A percentile compares a stretch with the other conserved stretches of the same genome.
phyloP scores from a whole-genome alignment of 2,113 vertebrate species.

The Lipotes vexillifer region DNA sequence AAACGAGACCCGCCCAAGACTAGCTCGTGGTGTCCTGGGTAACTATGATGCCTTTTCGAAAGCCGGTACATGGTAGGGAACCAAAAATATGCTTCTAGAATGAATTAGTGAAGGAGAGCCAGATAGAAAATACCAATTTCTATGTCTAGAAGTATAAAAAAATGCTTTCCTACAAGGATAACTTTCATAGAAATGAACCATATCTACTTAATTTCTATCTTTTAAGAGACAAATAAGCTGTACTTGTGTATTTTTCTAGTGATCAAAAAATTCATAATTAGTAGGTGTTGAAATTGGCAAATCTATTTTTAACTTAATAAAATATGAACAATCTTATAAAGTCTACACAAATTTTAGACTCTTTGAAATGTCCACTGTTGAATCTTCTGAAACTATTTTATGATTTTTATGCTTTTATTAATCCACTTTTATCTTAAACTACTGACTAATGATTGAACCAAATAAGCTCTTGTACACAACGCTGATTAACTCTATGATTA shows the following conservation, averaged over 20 bases:
- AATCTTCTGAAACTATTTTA: slow-evolving; percentile 51
- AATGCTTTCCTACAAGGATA: neutral
- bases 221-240: neutral
- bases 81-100: neutral
- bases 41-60: neutral
- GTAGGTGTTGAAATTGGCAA: neutral
- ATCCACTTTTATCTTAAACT: slow-evolving; percentile 12
- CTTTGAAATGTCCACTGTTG: neutral
- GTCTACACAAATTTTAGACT: neutral
- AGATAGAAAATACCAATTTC: neutral
- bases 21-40: neutral
- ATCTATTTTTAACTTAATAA: neutral
- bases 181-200: neutral
- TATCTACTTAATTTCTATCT: neutral
- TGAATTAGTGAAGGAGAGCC: neutral
- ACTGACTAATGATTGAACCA: slow-evolving; percentile 46
- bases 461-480: neutral
- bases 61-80: neutral
- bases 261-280: neutral
- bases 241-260: neutral
- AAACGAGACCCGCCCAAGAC: neutral
- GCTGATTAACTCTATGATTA: neutral
- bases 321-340: neutral
- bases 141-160: neutral
- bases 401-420: slow-evolving; percentile 59